A percentile compares a stretch with the other conserved stretches of the same genome.
Evolutionary conservation across 2,797 vertebrate species (phyloP).

Genomic region (Eupleurogrammus muticus): DNA sequence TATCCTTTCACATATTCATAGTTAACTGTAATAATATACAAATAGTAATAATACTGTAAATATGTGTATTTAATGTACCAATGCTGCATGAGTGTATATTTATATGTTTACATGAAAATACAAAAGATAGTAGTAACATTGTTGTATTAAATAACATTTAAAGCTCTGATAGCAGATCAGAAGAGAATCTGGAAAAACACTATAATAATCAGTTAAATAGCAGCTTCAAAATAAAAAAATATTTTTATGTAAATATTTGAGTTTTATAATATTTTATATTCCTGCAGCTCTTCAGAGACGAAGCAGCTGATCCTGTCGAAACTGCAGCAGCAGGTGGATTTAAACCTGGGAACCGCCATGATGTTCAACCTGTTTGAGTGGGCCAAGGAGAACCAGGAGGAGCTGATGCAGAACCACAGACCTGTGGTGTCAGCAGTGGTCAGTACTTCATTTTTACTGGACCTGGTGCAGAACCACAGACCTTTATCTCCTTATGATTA

Average conservation of each 20-base stretch:
- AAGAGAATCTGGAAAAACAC: background rate
- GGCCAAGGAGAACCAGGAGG: constrained; percentile 95
- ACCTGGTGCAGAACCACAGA: too few relatives aligned
- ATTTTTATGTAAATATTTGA: too few relatives aligned
- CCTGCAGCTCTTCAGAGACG: constrained; percentile 79
- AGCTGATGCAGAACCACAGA: constrained; percentile 94
- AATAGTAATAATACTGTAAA: too few relatives aligned
- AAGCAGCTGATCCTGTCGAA: constrained; percentile 90
- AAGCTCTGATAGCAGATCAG: background rate
- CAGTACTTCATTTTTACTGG: constrained; percentile 51
- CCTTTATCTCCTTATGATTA: too few relatives aligned
- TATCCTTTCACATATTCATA: too few relatives aligned
- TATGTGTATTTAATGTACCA: too few relatives aligned
- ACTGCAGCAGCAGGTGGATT: constrained; percentile 91
- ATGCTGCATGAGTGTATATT: too few relatives aligned
- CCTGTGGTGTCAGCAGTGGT: constrained; percentile 86
- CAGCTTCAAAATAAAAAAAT: too few relatives aligned
- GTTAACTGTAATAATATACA: too few relatives aligned
- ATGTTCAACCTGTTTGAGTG: constrained; percentile 97
- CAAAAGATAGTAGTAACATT: too few relatives aligned
- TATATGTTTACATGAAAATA: too few relatives aligned
- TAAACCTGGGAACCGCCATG: constrained; percentile 95
- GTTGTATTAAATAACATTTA: background rate
- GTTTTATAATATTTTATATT: too few relatives aligned
- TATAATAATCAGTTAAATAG: background rate